phyloP scores from a whole-genome alignment of 2,797 vertebrate genomes.

The Mionectes olivaceus region DNA sequence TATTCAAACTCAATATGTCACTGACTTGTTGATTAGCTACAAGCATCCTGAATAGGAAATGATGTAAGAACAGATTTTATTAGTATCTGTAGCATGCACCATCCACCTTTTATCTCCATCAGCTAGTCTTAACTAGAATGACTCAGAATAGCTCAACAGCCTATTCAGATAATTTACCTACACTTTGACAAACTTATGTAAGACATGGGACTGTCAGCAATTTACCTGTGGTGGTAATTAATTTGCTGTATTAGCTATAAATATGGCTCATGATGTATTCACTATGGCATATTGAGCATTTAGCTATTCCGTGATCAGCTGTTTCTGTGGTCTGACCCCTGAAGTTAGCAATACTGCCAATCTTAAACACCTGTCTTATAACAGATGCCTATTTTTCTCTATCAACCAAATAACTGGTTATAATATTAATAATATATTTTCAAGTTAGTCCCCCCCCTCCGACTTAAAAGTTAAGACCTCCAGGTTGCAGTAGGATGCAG shows the following conservation, averaged over 20 bases:
- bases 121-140: neutral
- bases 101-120: neutral
- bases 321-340: neutral
- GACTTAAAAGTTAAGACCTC: neutral
- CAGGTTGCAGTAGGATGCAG: neutral
- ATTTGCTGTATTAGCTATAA: neutral
- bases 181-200: neutral
- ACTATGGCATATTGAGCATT: neutral
- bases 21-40: neutral
- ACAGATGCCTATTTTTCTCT: neutral
- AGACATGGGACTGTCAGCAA: neutral
- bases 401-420: neutral
- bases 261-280: neutral
- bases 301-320: neutral
- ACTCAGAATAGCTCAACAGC: neutral
- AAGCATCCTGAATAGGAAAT: neutral
- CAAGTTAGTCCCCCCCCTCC: neutral
- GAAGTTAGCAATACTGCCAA: neutral
- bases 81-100: neutral
- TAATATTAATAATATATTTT: neutral
- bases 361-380: neutral
- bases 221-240: conserved; percentile 8
- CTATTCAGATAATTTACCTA: neutral
- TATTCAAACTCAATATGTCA: neutral
- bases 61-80: neutral